A percentile compares a stretch with the other conserved stretches of the same genome.
Conservation (phyloP, 2,888 invertebrate species). For the Hirtodrosophila trivittata region DNA sequence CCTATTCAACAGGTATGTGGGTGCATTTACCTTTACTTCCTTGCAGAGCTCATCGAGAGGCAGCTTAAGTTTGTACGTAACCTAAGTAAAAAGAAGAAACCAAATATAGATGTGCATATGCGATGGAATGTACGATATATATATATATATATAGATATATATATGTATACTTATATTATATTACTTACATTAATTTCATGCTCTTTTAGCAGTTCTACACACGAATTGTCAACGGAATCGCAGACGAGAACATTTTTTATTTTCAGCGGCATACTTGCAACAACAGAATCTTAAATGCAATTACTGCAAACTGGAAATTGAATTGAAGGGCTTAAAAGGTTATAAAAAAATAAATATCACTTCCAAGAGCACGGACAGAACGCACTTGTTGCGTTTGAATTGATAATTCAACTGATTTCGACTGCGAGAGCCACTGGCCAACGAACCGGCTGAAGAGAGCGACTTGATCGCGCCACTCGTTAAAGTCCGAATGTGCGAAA, state of each 20-base stretch:
- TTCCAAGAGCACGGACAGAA: slow-evolving; percentile 11
- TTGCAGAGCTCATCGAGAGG: too few species aligned
- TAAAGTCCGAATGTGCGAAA: too few species aligned
- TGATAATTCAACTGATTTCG: slow-evolving; percentile 56
- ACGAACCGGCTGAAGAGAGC: slow-evolving; percentile 34
- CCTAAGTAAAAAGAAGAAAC: too few species aligned
- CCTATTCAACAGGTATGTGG: too few species aligned
- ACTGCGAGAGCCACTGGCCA: slow-evolving; percentile 21
- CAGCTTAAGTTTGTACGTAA: too few species aligned
- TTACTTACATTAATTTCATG: slow-evolving; percentile 90
- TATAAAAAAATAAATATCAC: slow-evolving; percentile 7
- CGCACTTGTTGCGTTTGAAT: slow-evolving; percentile 34
- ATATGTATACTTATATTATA: too few species aligned
- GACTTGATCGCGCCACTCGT: too few species aligned
- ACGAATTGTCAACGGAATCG: slow-evolving; percentile 95
- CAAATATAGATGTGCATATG: too few species aligned
- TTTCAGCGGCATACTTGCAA: slow-evolving; percentile 85
- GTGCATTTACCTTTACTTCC: too few species aligned
- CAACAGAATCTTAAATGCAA: slow-evolving; percentile 7
- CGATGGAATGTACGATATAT: too few species aligned
- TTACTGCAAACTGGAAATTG: slow-evolving; percentile 1
- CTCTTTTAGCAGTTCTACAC: slow-evolving; percentile 90
- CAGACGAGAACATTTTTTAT: slow-evolving; percentile 94
- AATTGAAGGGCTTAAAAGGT: slow-evolving; percentile 6
- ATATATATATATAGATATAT: background rate